Base-by-base conservation (phyloP, 2,113 vertebrate genomes). In the Gulo gulo region DNA sequence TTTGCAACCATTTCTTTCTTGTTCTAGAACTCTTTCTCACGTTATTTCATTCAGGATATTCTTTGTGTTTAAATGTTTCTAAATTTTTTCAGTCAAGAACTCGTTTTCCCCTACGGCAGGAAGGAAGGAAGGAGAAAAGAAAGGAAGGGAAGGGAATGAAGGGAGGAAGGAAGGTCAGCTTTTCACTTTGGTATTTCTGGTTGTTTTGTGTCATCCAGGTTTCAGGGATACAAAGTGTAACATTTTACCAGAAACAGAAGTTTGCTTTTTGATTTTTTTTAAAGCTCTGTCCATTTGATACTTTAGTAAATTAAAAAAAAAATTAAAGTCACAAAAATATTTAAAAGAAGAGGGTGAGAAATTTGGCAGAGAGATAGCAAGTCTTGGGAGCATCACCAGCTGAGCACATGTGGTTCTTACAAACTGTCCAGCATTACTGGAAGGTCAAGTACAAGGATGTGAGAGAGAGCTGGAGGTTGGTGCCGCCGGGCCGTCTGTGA, bases 401-500 rank as follows among this genome's bases (percentile, higher is more conserved):
- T n/a, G 47, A 12, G 65, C 16, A 16, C 4, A 6, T 5, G 6
- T 52, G n/a, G 20, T 10, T 26, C 78, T 14, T 6, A 34, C 21
- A 26, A 39, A 73, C 39, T 14, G 24, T 29, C 29, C 50, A 34
- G 23, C 1, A 1, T n/a, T 34, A 16, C n/a, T 5, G 6, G 29
- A 71, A 21, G 14, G 4, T 26, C 12, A 7, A n/a, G 4, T 1
- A 50, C 13, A 29, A 74, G 7, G 24, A 15, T 42, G 6, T 15
- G 85, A 81, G 86, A 21, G 36, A 5, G 4, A 65, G 12, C 31
- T 50, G 11, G 11, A 81, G 20, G 20, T 11, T 15, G 63, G 88
- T 0, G 0, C 7, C 0, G 4, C 34, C 1, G 0, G 7, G 63
- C 74, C 1, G 21, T 14, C 45, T 20, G 50, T 91, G 55, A 45